Base-by-base conservation (phyloP, 2,797 vertebrate genomes). In the Crax fasciolata region DNA sequence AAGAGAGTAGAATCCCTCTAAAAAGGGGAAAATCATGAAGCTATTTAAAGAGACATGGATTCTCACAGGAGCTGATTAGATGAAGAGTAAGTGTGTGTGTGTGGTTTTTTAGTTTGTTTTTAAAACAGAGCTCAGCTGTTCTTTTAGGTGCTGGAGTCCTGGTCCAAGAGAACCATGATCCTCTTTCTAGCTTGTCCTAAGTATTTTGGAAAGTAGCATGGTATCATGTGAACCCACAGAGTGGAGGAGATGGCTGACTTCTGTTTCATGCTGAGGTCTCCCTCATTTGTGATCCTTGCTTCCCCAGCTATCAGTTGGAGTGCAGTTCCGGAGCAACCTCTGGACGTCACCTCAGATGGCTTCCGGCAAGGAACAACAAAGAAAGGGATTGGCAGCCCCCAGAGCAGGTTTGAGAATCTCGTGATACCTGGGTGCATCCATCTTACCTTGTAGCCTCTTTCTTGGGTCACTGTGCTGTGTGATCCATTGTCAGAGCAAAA, bases 281-380 rank as follows among this genome's bases (percentile, higher is more conserved):
- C 14, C 8, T 88, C 90, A 32, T 78, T 91, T 76, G 8, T 96
- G 95, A 66, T 93, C 14, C 39, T 48, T 93, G 92, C 35, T 88
- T 89, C 46, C 78, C 3, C 61, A 99, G 99, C 99, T 76, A 98
- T 99, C 95, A 99, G 99, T 93, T 99, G 99, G 99, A 99, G 99
- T 93, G 98, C 98, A 2, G 98, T 99, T 48, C 93, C 97, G 25
- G 98, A 98, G 24, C 98, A 98, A 46, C 99, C 99, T 68, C 96
- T 99, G 93, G 99, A 99, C 96, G 99, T 99, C 94, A 99, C 99
- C 38, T 98, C 99, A 55, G 98, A 98, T 4, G 99, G 99, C 77
- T 99, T 99, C 97, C 99, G 98, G n/a, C 99, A 99, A 52, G 99
- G 99, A 71, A 98, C 98, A 28, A 99, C 99, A 1, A 99, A 98